These are phyloP conservation scores for Bilobella aurantiaca DNA, from an alignment of 1,140 invertebrate genomes.

Conservation along the genomic window DNA sequence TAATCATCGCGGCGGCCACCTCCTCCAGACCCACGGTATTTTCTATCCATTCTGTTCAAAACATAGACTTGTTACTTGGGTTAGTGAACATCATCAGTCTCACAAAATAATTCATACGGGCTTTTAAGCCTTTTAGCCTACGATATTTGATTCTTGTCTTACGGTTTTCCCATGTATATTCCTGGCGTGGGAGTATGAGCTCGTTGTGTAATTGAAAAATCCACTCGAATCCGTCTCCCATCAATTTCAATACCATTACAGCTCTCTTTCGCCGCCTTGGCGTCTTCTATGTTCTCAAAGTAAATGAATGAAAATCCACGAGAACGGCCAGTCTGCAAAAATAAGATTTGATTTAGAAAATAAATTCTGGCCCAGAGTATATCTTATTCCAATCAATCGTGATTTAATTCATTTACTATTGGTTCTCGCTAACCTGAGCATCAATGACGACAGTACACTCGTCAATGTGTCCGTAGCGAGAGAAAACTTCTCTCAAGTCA, in stretches of 20 bases:
- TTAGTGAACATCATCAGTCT: too few species aligned
- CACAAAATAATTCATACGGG: conserved; percentile 34
- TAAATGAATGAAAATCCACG: conserved; percentile 96
- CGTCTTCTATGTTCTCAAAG: conserved; percentile 78
- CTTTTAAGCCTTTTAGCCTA: too few species aligned
- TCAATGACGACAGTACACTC: conserved; percentile 92
- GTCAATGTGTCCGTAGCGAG: conserved; percentile 81
- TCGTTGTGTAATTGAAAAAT: conserved; percentile 93
- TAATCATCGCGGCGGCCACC: conserved; percentile 33
- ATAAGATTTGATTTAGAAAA: conserved; percentile 12
- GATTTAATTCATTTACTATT: too few species aligned
- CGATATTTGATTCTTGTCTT: conserved; percentile 35
- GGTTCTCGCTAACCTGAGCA: conserved; percentile 61
- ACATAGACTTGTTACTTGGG: too few species aligned
- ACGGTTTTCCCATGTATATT: conserved; percentile 93
- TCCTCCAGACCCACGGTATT: conserved; percentile 4
- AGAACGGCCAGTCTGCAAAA: conserved; percentile 69
- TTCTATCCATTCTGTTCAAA: conserved; percentile 37
- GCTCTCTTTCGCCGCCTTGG: conserved; percentile 84
- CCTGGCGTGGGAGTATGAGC: conserved; percentile 96
- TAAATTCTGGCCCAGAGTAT: too few species aligned
- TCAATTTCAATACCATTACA: conserved; percentile 90
- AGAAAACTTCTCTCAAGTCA: conserved; percentile 86
- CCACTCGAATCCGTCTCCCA: conserved; percentile 77
- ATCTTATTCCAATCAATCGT: too few species aligned